These are phyloP conservation scores for Drosophila repletoides DNA, from an alignment of 1,140 invertebrate species.

Conservation along the genomic window DNA sequence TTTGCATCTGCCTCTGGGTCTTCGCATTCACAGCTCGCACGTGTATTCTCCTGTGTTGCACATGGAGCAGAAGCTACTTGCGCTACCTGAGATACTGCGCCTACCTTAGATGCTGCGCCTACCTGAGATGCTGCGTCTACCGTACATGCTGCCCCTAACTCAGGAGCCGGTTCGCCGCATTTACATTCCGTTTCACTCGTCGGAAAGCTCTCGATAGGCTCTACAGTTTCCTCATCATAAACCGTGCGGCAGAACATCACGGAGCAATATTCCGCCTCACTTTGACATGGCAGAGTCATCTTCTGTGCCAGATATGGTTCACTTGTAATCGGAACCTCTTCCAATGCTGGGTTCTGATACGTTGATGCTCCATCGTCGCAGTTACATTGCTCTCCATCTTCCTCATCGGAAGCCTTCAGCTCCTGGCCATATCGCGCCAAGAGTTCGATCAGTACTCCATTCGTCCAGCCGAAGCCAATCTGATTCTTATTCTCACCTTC, in stretches of 20 bases:
- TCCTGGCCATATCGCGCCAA: slow-evolving; percentile 86
- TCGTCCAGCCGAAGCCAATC: slow-evolving; percentile 96
- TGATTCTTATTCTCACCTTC: slow-evolving; percentile 94
- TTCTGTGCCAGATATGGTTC: neutral
- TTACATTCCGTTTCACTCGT: neutral
- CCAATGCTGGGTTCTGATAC: neutral
- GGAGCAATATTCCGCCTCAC: neutral
- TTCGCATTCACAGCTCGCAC: neutral
- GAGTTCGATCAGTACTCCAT: slow-evolving; percentile 92
- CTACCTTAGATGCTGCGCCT: too few relatives aligned
- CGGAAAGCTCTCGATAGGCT: neutral
- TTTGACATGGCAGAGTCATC: neutral
- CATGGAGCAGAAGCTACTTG: neutral
- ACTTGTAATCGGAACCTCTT: slow-evolving; percentile 10
- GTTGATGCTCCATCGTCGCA: neutral
- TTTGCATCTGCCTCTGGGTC: too few relatives aligned
- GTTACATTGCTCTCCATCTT: slow-evolving; percentile 8
- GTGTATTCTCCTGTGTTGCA: neutral
- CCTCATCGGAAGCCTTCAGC: slow-evolving; percentile 40
- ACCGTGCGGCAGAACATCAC: neutral
- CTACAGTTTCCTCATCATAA: neutral
- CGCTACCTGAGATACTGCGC: too few relatives aligned
- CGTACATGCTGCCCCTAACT: too few relatives aligned
- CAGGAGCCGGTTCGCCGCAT: neutral
- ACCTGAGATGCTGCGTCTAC: too few relatives aligned